Evolutionary conservation across 2,113 vertebrate species (phyloP), one percentile per base, ranked within the genome.

Genomic region (Isichthys henryi): DNA sequence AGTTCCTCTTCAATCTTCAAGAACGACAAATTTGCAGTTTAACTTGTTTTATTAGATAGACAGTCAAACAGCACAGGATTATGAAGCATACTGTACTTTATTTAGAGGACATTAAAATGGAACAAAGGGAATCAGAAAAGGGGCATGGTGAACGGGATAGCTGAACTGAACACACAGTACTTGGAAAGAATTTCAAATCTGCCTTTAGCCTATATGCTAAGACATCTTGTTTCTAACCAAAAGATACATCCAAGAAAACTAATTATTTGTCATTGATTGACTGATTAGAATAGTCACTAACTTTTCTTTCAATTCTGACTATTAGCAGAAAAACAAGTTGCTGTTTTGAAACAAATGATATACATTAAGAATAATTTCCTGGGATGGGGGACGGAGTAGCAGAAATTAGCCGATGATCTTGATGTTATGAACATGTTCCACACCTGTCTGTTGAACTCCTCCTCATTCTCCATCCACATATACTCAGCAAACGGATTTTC

Each of bases 391-490:
- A 19, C 7, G 13, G 70, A 39, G 15, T 35, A 19, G 15, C 6
- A 17, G 43, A 15, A 80, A 39, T 35, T 43, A 39, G n/a, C 62
- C 5, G 74, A 77, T 17, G 1, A 19, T 2, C 70, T 39, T 77
- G 1, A 39, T 2, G 74, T 7, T 39, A 13, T 39, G 13, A n/a
- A 11, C 56, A 62, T n/a, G 56, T 62, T n/a, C 56, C 17, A 21
- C 84, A 97, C 97, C 96, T 98, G 97, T 92, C 96, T 95, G 95
- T 98, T 97, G 85, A 98, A 98, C 90, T 98, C 97, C 93, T 98
- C 97, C 89, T 98, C 97, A 1, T 98, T 97, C 94, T 98, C 97
- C 97, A 98, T 98, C 97, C 97, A 98, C 97, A 98, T 96, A 92
- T 97, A 98, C 91, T 98, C 97, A 0, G 97, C 97, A 92, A 98